Conservation (phyloP, 2,888 invertebrate genomes). For the Molorchus minor region DNA sequence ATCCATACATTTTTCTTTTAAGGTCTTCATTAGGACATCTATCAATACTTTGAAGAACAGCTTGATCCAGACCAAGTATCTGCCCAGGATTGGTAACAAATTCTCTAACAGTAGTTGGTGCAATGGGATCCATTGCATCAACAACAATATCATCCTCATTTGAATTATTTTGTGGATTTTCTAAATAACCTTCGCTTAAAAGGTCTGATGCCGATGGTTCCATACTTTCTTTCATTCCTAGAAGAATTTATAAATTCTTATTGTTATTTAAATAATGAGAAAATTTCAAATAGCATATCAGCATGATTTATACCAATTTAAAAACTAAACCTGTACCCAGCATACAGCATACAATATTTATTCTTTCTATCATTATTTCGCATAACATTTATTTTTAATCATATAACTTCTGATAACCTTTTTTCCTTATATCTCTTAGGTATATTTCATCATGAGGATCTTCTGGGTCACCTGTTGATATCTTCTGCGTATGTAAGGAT, state of each 20-base stretch:
- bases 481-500: conserved; percentile 75
- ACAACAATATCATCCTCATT: conserved; percentile 79
- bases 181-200: conserved; percentile 63
- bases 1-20: conserved; percentile 93
- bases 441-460: conserved; percentile 95
- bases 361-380: no score
- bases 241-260: conserved; percentile 7
- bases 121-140: conserved; percentile 67
- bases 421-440: conserved; percentile 81
- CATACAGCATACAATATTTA: no score
- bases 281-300: no score
- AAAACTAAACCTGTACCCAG: no score
- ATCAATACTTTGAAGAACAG: conserved; percentile 90
- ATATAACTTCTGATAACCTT: conserved; percentile 57
- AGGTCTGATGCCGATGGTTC: conserved; percentile 63
- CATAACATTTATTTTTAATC: no score
- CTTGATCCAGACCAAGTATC: conserved; percentile 88
- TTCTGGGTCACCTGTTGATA: conserved; percentile 81
- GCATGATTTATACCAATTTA: no score
- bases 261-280: no score
- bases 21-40: conserved; percentile 77
- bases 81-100: conserved; percentile 79
- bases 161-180: conserved; percentile 66
- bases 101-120: conserved; percentile 65
- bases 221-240: conserved; percentile 68